Conservation (phyloP, 2,113 vertebrate genomes). For the Hippocampus guttulatus region DNA sequence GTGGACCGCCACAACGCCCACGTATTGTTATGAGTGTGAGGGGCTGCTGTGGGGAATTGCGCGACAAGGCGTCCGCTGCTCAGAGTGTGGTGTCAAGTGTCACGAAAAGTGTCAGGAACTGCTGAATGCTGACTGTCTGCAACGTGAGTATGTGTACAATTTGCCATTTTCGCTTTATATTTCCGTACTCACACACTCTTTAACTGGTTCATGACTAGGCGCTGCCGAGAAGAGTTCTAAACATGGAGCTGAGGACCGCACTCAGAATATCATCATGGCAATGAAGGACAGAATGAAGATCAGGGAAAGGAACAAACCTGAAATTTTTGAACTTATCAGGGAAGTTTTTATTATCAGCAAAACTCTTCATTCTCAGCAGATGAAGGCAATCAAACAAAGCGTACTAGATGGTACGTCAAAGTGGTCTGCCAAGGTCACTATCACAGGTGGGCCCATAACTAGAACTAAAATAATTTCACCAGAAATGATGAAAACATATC, state of each 20-base stretch:
- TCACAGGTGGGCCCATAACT: conserved; percentile 78
- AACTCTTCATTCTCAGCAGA: conserved; percentile 86
- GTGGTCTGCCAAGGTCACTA: conserved; percentile 98
- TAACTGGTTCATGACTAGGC: conserved; percentile 63
- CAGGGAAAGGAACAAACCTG: conserved; percentile 94
- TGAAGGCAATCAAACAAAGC: conserved; percentile 96
- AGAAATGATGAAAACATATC: no score
- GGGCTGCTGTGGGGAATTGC: conserved; percentile 97
- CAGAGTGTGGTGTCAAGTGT: conserved; percentile 94
- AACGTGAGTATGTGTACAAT: conserved; percentile 87
- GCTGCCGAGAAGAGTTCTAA: conserved; percentile 97
- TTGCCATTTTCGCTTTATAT: neutral
- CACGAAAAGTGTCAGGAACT: conserved; percentile 98
- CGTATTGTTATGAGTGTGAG: conserved; percentile 98
- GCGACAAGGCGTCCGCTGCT: conserved; percentile 95
- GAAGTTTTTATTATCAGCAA: conserved; percentile 89
- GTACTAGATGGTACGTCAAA: conserved; percentile 98
- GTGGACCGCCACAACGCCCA: conserved; percentile 94
- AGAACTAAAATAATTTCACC: neutral
- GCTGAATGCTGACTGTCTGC: conserved; percentile 94
- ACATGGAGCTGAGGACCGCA: conserved; percentile 93
- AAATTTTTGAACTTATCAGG: conserved; percentile 94
- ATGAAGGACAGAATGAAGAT: conserved; percentile 99
- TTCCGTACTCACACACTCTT: neutral
- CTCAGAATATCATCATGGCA: conserved; percentile 99